A percentile compares a stretch with the other conserved stretches of the same genome.
These are phyloP conservation scores for Notodonta dromedarius DNA, from an alignment of 2,888 invertebrate species.

Conservation along the genomic window DNA sequence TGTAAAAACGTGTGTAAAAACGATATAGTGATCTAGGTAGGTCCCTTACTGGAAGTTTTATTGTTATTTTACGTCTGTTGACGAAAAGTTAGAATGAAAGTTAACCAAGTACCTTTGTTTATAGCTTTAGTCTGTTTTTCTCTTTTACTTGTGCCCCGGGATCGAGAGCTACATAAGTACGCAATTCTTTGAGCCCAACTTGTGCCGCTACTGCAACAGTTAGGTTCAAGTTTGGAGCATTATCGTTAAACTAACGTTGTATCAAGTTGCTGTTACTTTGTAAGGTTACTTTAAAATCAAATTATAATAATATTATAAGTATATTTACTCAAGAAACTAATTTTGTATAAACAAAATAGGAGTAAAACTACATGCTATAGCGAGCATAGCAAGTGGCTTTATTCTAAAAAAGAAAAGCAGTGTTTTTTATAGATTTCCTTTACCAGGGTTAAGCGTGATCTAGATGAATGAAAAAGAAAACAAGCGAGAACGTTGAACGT, in stretches of 20 bases:
- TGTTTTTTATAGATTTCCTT: too few species aligned
- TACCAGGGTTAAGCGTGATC: too few species aligned
- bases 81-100: background rate
- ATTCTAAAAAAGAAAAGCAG: too few species aligned
- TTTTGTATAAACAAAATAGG: background rate
- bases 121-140: background rate
- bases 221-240: conserved; percentile 14
- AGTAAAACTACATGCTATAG: background rate
- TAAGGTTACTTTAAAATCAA: background rate
- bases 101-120: background rate
- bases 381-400: too few species aligned
- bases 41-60: background rate
- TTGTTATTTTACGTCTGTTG: background rate
- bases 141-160: background rate
- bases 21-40: background rate
- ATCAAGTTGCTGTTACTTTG: background rate
- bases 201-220: conserved; percentile 9
- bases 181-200: conserved; percentile 7
- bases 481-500: background rate
- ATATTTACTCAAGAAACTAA: too few species aligned
- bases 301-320: background rate
- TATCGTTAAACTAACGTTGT: conserved; percentile 13
- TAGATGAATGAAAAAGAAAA: background rate
- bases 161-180: conserved; percentile 1
- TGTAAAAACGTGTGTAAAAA: too few species aligned